These are phyloP conservation scores for Drepanosiphum platanoidis DNA, from an alignment of 2,888 invertebrate genomes.

Conservation along the genomic window DNA sequence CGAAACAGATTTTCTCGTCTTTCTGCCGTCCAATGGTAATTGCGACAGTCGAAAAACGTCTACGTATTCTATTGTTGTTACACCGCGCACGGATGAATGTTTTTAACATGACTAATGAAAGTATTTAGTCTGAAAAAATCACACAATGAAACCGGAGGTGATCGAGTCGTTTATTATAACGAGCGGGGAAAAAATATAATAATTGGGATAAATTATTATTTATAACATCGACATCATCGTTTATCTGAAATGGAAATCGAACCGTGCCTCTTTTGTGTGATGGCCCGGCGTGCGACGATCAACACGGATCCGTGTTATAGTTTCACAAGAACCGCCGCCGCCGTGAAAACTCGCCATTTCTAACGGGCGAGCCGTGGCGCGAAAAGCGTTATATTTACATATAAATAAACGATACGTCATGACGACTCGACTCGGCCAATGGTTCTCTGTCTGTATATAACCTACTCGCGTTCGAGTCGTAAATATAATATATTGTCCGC, in stretches of 20 bases:
- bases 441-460: too few species aligned
- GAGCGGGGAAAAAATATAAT: not conserved
- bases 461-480: not conserved
- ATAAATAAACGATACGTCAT: not conserved
- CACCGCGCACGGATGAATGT: not conserved
- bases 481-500: not conserved
- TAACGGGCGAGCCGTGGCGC: not conserved
- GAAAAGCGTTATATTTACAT: not conserved
- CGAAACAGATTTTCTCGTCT: conserved; percentile 12
- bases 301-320: not conserved
- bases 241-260: conserved; percentile 11
- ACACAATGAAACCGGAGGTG: conserved; percentile 17
- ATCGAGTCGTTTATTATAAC: not conserved
- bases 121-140: not conserved
- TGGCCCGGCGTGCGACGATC: not conserved
- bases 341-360: not conserved
- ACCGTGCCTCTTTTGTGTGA: not conserved
- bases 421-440: not conserved
- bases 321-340: not conserved
- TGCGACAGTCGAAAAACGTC: not conserved
- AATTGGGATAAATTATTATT: not conserved
- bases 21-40: conserved; percentile 9
- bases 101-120: conserved; percentile 6
- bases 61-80: not conserved
- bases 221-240: not conserved